These are phyloP conservation scores for Gymnodraco acuticeps DNA, from an alignment of 2,797 vertebrate genomes.

Conservation along the genomic window DNA sequence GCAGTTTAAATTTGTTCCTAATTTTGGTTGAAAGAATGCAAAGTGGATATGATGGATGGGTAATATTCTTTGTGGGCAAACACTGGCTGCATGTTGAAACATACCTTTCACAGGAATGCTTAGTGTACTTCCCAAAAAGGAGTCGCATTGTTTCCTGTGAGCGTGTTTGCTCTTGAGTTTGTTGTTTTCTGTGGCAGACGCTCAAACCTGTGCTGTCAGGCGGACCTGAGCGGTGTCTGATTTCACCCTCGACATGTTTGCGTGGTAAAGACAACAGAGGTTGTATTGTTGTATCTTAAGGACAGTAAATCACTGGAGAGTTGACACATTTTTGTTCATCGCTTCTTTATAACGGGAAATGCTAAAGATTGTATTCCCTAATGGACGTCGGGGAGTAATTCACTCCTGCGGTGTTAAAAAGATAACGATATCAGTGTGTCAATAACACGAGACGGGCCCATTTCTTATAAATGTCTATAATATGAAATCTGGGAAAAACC, in stretches of 20 bases:
- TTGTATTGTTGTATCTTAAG: neutral
- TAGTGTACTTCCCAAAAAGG: slow-evolving; percentile 24
- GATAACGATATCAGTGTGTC: neutral
- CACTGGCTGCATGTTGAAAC: slow-evolving; percentile 75
- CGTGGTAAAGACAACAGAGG: neutral
- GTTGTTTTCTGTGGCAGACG: slow-evolving; percentile 22
- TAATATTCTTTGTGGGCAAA: slow-evolving; percentile 53
- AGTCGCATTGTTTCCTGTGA: slow-evolving; percentile 43
- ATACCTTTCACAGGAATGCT: slow-evolving; percentile 71
- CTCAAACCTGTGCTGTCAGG: slow-evolving; percentile 13
- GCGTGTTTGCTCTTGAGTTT: slow-evolving; percentile 42
- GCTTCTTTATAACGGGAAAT: slow-evolving; percentile 1
- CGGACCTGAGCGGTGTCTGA: slow-evolving; percentile 20
- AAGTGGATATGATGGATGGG: slow-evolving; percentile 34
- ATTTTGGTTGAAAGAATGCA: too few relatives aligned
- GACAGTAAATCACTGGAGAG: neutral
- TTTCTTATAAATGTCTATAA: slow-evolving; percentile 24
- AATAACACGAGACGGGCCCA: neutral
- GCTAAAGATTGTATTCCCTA: neutral
- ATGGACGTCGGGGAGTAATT: neutral
- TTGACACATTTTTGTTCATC: neutral
- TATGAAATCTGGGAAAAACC: slow-evolving; percentile 61
- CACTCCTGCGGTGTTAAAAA: neutral
- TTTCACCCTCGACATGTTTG: slow-evolving; percentile 30
- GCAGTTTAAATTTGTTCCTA: too few relatives aligned